A percentile compares a stretch with the other conserved stretches of the same genome.
phyloP scores from a whole-genome alignment of 2,888 invertebrate genomes.

The Leptarthrus brevirostris region DNA sequence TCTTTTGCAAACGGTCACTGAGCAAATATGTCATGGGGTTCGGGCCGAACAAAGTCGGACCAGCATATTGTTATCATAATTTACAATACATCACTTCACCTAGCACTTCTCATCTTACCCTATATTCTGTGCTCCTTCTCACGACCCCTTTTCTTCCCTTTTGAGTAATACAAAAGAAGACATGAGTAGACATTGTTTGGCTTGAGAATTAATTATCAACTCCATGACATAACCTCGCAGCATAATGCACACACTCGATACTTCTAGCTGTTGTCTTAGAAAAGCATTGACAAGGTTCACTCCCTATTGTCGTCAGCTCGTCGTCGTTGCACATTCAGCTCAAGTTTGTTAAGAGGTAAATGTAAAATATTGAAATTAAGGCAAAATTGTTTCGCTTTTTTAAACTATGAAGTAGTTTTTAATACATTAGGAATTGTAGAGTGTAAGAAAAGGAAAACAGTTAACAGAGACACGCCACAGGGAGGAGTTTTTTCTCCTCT shows the following conservation, averaged over 20 bases:
- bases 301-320: slow-evolving; percentile 14
- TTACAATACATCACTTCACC: slow-evolving; percentile 30
- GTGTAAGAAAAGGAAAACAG: too few species aligned
- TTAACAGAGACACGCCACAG: too few species aligned
- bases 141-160: slow-evolving; percentile 29
- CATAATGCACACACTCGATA: slow-evolving; percentile 32
- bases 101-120: slow-evolving; percentile 32
- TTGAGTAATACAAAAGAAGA: slow-evolving; percentile 14
- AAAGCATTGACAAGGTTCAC: slow-evolving; percentile 9
- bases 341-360: too few species aligned
- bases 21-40: slow-evolving; percentile 8
- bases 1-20: slow-evolving; percentile 20
- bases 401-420: too few species aligned
- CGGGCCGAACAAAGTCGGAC: background rate
- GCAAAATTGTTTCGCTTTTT: too few species aligned
- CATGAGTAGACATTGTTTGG: slow-evolving; percentile 35
- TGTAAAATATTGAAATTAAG: too few species aligned
- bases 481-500: too few species aligned
- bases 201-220: slow-evolving; percentile 40
- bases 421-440: too few species aligned
- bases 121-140: slow-evolving; percentile 2
- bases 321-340: too few species aligned
- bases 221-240: slow-evolving; percentile 18
- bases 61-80: slow-evolving; percentile 42
- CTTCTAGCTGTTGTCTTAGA: background rate